These are phyloP conservation scores for Dione vanillae DNA, from an alignment of 2,888 invertebrate species.

Conservation along the genomic window DNA sequence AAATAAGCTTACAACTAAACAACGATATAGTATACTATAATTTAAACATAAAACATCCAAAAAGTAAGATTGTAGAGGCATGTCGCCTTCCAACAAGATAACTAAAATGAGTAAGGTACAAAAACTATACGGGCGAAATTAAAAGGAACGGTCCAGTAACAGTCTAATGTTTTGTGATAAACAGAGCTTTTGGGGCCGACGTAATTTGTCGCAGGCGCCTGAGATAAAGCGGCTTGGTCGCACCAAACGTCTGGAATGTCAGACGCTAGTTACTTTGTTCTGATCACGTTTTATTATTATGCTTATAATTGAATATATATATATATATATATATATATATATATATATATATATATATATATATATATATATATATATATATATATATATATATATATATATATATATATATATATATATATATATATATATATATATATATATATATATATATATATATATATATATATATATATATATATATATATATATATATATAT, in stretches of 20 bases:
- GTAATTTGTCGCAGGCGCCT: constrained; percentile 84
- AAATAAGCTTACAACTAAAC: not conserved
- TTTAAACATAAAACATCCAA: constrained; percentile 47
- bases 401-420: no score
- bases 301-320: not conserved
- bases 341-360: no score
- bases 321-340: no score
- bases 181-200: constrained; percentile 75
- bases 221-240: constrained; percentile 71
- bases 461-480: no score
- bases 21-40: not conserved
- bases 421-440: no score
- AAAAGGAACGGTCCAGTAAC: constrained; percentile 74
- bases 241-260: constrained; percentile 72
- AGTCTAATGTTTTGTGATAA: constrained; percentile 78
- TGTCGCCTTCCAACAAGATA: constrained; percentile 68
- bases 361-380: no score
- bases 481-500: no score
- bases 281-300: constrained; percentile 8
- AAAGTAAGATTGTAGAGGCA: constrained; percentile 70
- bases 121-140: constrained; percentile 79
- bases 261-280: constrained; percentile 54
- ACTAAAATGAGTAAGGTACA: constrained; percentile 75
- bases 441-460: no score
- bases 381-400: no score